Conservation (phyloP, 2,797 vertebrate genomes). For the Benthosema pterotum region DNA sequence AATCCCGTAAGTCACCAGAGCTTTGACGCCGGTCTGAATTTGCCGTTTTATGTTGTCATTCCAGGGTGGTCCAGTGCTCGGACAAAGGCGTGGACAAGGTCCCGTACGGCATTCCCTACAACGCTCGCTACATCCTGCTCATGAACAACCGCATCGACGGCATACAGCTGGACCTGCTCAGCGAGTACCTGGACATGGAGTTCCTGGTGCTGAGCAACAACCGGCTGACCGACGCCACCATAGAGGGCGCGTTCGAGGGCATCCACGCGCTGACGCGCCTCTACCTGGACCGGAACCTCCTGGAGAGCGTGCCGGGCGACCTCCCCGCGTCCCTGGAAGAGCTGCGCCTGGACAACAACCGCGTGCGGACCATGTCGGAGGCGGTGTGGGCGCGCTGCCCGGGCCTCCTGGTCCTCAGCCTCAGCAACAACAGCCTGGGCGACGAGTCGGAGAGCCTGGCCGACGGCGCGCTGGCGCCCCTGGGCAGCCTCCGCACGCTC, state of each 20-base stretch:
- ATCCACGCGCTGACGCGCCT: slow-evolving; percentile 61
- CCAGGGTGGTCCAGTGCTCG: slow-evolving; percentile 78
- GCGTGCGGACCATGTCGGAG: slow-evolving; percentile 57
- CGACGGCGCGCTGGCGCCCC: slow-evolving; percentile 44
- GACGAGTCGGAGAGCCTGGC: slow-evolving; percentile 55
- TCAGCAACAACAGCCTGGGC: slow-evolving; percentile 71
- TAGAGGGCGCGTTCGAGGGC: slow-evolving; percentile 64
- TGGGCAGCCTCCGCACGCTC: slow-evolving; percentile 61
- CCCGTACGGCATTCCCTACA: slow-evolving; percentile 74
- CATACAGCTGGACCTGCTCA: slow-evolving; percentile 70
- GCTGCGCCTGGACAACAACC: slow-evolving; percentile 70
- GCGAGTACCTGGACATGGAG: slow-evolving; percentile 67
- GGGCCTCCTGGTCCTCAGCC: slow-evolving; percentile 63
- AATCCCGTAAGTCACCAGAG: background rate
- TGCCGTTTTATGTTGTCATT: slow-evolving; percentile 51
- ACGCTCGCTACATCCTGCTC: slow-evolving; percentile 72
- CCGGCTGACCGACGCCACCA: slow-evolving; percentile 53
- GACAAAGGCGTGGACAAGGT: slow-evolving; percentile 72
- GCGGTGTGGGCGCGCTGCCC: slow-evolving; percentile 50
- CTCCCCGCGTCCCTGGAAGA: slow-evolving; percentile 68
- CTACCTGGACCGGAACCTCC: slow-evolving; percentile 60
- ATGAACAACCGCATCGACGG: slow-evolving; percentile 74
- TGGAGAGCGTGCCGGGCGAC: slow-evolving; percentile 57
- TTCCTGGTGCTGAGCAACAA: slow-evolving; percentile 78
- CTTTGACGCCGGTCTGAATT: background rate